Evolutionary conservation across 2,888 invertebrate genomes (phyloP), one percentile per base, ranked within the genome.

Genomic region (Parnassius apollo): DNA sequence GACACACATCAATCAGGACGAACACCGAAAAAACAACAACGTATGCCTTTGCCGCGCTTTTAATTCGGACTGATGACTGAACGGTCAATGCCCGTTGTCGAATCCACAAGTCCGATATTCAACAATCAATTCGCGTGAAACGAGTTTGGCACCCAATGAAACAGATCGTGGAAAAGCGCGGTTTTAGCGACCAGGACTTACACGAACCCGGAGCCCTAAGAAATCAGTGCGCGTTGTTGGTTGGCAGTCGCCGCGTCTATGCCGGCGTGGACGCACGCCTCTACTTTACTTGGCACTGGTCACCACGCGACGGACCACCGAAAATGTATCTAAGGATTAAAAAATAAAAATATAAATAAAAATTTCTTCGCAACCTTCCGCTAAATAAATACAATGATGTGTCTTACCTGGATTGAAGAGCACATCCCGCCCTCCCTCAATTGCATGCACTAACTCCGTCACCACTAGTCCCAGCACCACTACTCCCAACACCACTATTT

Each of bases 201-300:
- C 65, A 60, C 48, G 59, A 66, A 60, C 60, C 62, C 69, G 69
- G 71, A 71, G 74, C 75, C 73, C 73, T 71, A 69, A 66, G 70
- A 62, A 67, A 58, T 12, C 25, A 18, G 68, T 67, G 59, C 42
- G 49, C 46, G 67, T 62, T 51, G 62, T 35, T 62, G 48, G 48
- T 45, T 56, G 66, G 59, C 83, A 85, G 84, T 85, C 76, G 75
- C 67, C 76, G 81, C 73, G 75, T 72, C 69, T 66, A 63, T 57
- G 74, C 71, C 80, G 79, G 68, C 64, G 68, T 55, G 66, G 57
- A 65, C 71, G 72, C 67, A 73, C 74, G 71, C 57, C 51, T 56
- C 35, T 35, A 18, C 49, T 45, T n/a, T 46, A 48, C 56, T 54
- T 45, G 59, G 35, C 25, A 25, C 44, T 45, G 56, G 65, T 71